Evolutionary conservation across 1,140 invertebrate genomes (phyloP).

Genomic region (Heterodera carotae): DNA sequence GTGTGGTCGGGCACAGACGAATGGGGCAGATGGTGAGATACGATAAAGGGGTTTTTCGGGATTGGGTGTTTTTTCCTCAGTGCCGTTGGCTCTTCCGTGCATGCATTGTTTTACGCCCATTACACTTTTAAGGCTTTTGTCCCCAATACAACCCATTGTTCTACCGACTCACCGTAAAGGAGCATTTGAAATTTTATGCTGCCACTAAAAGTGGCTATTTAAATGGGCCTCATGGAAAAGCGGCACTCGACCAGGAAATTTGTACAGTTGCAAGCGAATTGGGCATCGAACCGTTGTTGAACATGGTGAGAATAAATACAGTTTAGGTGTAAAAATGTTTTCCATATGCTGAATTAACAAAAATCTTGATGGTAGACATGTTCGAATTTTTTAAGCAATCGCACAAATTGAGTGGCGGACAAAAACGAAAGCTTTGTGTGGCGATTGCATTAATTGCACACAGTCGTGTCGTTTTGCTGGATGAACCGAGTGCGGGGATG

Average conservation of each 20-base stretch:
- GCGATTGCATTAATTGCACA: slow-evolving; percentile 69
- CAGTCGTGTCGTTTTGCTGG: slow-evolving; percentile 68
- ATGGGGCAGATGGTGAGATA: no score
- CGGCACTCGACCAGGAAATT: slow-evolving; percentile 30
- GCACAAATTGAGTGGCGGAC: slow-evolving; percentile 67
- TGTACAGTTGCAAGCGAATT: not conserved
- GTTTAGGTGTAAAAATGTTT: no score
- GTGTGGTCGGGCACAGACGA: no score
- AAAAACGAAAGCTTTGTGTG: slow-evolving; percentile 69
- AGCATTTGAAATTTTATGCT: slow-evolving; percentile 85
- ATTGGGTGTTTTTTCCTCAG: no score
- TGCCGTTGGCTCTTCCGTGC: no score
- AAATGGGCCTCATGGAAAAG: slow-evolving; percentile 15
- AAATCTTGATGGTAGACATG: no score
- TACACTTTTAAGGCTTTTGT: slow-evolving; percentile 72
- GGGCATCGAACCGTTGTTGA: not conserved
- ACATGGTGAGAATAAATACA: slow-evolving; percentile 9
- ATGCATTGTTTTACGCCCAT: no score
- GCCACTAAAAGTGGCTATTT: slow-evolving; percentile 57
- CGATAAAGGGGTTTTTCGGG: no score
- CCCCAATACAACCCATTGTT: slow-evolving; percentile 93
- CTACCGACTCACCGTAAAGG: slow-evolving; percentile 80
- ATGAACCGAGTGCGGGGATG: slow-evolving; percentile 71
- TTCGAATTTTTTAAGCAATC: slow-evolving; percentile 40
- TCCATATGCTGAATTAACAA: no score